Conservation (phyloP, 2,888 invertebrate genomes). For the Pseudococcus jackbeardsleyi region DNA sequence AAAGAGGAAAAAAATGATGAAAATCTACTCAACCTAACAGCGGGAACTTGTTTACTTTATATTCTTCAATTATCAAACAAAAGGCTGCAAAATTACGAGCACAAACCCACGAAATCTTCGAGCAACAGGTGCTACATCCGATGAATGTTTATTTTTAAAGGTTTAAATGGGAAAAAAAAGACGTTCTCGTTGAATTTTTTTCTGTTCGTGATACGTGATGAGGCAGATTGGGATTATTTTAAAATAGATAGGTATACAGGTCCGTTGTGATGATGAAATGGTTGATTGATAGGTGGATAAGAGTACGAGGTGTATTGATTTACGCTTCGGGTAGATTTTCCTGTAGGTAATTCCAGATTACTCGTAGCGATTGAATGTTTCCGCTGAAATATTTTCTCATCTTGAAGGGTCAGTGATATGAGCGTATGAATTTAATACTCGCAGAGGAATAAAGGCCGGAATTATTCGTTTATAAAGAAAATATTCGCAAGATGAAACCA, state of each 20-base stretch:
- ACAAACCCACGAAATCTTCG: not conserved
- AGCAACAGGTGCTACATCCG: constrained; percentile 26
- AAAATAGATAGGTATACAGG: not conserved
- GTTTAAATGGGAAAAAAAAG: not conserved
- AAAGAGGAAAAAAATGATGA: not conserved
- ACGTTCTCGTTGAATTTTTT: not conserved
- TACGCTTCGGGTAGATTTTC: not conserved
- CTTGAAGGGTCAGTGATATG: not conserved
- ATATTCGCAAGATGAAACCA: too few species aligned
- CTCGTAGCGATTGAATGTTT: not conserved
- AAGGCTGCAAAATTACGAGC: constrained; percentile 17
- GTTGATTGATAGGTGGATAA: not conserved
- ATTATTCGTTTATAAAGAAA: not conserved
- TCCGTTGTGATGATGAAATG: not conserved
- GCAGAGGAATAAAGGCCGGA: not conserved
- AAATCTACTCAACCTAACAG: constrained; percentile 1
- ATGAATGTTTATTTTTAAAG: not conserved
- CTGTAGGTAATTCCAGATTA: not conserved
- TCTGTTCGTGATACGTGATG: not conserved
- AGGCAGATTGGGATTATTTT: not conserved
- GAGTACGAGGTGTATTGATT: not conserved
- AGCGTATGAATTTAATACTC: not conserved
- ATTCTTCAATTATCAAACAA: constrained; percentile 25
- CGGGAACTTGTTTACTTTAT: constrained; percentile 6
- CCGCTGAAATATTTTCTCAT: not conserved